A percentile compares a stretch with the other conserved stretches of the same genome.
phyloP scores from a whole-genome alignment of 2,888 invertebrate species.

The Trisateles emortualis region DNA sequence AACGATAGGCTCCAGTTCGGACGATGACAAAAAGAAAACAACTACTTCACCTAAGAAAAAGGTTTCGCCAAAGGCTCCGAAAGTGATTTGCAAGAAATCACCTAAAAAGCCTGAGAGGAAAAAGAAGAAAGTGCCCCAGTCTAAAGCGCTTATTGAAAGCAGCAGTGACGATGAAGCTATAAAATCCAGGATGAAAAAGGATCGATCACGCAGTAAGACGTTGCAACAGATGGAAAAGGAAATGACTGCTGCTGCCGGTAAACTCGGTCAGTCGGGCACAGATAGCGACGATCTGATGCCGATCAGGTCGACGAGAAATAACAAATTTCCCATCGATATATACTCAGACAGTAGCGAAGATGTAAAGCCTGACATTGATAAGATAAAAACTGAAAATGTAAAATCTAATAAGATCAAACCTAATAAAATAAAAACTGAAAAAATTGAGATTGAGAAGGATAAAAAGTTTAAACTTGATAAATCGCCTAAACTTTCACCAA shows the following conservation, averaged over 20 bases:
- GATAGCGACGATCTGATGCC: slow-evolving; percentile 94
- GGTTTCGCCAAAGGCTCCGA: slow-evolving; percentile 72
- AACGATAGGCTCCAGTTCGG: slow-evolving; percentile 86
- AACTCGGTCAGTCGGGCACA: slow-evolving; percentile 86
- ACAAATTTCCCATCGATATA: slow-evolving; percentile 90
- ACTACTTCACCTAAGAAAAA: slow-evolving; percentile 79
- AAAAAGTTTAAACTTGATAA: slow-evolving; percentile 87
- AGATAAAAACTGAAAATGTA: slow-evolving; percentile 84
- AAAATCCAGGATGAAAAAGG: slow-evolving; percentile 72
- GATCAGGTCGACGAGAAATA: slow-evolving; percentile 85
- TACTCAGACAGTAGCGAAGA: slow-evolving; percentile 94
- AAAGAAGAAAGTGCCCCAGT: slow-evolving; percentile 80
- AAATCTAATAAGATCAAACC: slow-evolving; percentile 74
- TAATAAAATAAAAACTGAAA: slow-evolving; percentile 81
- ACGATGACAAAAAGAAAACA: slow-evolving; percentile 85
- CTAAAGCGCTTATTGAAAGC: slow-evolving; percentile 84
- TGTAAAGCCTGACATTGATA: slow-evolving; percentile 50
- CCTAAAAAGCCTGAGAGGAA: slow-evolving; percentile 81
- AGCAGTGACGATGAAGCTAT: slow-evolving; percentile 88
- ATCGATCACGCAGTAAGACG: slow-evolving; percentile 85
- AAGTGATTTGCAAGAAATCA: slow-evolving; percentile 66
- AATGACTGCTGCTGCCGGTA: slow-evolving; percentile 87
- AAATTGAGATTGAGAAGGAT: slow-evolving; percentile 63
- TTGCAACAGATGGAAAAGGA: slow-evolving; percentile 92
- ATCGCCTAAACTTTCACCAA: too few species aligned